Evolutionary conservation across 2,113 vertebrate genomes (phyloP), one percentile per base, ranked within the genome.

Genomic region (Heterocephalus glaber): DNA sequence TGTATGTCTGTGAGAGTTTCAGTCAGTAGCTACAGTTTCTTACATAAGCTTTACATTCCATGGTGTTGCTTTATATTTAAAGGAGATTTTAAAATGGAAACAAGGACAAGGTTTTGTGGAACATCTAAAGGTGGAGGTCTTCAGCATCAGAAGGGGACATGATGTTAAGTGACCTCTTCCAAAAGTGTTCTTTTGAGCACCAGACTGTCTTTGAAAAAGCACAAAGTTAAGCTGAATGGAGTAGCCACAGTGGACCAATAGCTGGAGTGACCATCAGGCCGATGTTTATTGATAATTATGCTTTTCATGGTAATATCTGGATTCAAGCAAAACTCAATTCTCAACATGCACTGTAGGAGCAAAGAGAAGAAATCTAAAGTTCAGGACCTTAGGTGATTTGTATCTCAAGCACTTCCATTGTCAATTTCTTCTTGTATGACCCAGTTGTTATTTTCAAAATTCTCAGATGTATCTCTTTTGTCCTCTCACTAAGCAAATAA

Each of bases 301-400:
- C 81, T 93, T 90, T 95, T 74, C 54, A 84, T 61, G 58, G 81
- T 24, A 79, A 58, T 47, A 79, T 86, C 80, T 10, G 24, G 86
- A 74, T 61, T 49, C 70, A 93, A 82, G 41, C 47, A 83, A 86
- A 49, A 5, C 49, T 88, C 33, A 13, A 7, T 87, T 87, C 89
- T 89, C 81, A 85, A 52, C 33, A 63, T 68, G 56, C 28, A 16
- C 79, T 17, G 47, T 56, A 76, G 56, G 56, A 74, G 74, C 11
- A 77, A 54, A 89, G 65, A 86, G 35, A 70, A 74, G 79, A 86
- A 91, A 91, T 82, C 72, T n/a, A n/a, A 52, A 77, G 91, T n/a
- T 77, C 47, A 4, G 17, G 91, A 96, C 89, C 94, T 63, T 47
- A 0, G 58, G 49, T 63, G 77, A 81, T 54, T 77, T 85, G 74